Percentiles rank a stretch among this genome's conserved stretches.
These are phyloP conservation scores for Halcyon smyrnensis DNA, from an alignment of 2,797 vertebrate genomes.

Conservation along the genomic window DNA sequence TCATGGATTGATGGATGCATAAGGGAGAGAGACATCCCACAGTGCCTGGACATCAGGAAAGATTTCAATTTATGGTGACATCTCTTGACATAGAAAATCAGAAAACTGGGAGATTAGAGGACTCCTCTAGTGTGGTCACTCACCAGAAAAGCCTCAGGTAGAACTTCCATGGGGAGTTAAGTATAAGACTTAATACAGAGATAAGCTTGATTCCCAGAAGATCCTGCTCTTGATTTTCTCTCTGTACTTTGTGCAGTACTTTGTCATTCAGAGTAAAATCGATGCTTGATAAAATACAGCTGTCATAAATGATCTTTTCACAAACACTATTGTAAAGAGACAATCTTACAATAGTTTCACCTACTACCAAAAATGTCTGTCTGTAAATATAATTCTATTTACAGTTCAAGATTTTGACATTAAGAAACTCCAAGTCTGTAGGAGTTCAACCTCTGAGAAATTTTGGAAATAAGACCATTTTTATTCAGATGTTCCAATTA, in stretches of 20 bases:
- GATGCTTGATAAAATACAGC: background rate
- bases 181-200: background rate
- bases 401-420: background rate
- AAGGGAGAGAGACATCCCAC: background rate
- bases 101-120: background rate
- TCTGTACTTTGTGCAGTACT: background rate
- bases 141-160: background rate
- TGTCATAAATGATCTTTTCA: background rate
- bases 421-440: background rate
- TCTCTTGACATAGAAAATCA: background rate
- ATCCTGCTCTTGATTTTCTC: background rate
- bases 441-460: background rate
- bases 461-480: background rate
- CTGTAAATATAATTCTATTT: background rate
- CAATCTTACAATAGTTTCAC: background rate
- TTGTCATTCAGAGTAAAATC: background rate
- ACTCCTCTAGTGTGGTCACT: background rate
- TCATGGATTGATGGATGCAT: background rate
- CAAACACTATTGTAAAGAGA: background rate
- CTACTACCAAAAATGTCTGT: background rate
- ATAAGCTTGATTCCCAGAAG: background rate
- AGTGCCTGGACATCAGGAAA: background rate
- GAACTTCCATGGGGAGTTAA: background rate
- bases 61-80: background rate
- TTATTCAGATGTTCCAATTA: background rate